Evolutionary conservation across 2,888 invertebrate species (phyloP).

Genomic region (Drosophila phalerata): DNA sequence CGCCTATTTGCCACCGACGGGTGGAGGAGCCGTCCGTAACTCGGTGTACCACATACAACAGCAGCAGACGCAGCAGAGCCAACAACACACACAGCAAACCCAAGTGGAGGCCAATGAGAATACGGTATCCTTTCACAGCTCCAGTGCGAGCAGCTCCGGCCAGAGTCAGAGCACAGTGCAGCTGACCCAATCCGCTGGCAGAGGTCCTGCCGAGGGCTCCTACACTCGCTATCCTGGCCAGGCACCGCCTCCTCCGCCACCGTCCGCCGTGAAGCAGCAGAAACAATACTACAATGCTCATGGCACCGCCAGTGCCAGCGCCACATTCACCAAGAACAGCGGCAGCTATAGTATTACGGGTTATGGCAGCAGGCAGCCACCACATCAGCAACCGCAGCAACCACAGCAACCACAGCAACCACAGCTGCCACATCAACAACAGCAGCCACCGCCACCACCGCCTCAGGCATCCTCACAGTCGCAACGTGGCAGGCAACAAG

Average conservation of each 20-base stretch:
- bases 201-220: slow-evolving; percentile 81
- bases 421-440: slow-evolving; percentile 25
- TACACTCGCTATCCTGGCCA: slow-evolving; percentile 76
- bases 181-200: slow-evolving; percentile 60
- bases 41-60: slow-evolving; percentile 78
- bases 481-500: slow-evolving; percentile 49
- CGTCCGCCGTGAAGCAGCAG: slow-evolving; percentile 44
- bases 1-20: slow-evolving; percentile 84
- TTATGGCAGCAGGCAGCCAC: slow-evolving; percentile 68
- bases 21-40: slow-evolving; percentile 64
- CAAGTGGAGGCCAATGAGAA: slow-evolving; percentile 67
- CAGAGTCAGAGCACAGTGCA: slow-evolving; percentile 57
- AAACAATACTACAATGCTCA: slow-evolving; percentile 81
- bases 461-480: slow-evolving; percentile 10
- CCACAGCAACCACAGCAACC: slow-evolving; percentile 12
- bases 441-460: slow-evolving; percentile 33
- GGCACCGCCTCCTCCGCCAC: slow-evolving; percentile 17
- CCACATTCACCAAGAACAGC: slow-evolving; percentile 69
- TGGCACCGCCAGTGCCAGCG: slow-evolving; percentile 59
- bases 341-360: slow-evolving; percentile 76
- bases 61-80: slow-evolving; percentile 60
- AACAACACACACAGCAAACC: slow-evolving; percentile 44
- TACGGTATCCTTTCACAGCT: slow-evolving; percentile 73
- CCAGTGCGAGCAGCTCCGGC: slow-evolving; percentile 54
- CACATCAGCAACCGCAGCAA: slow-evolving; percentile 43